Percentiles rank a stretch among this genome's conserved stretches.
These are phyloP conservation scores for Perithous albicinctus DNA, from an alignment of 2,888 invertebrate species.

Conservation along the genomic window DNA sequence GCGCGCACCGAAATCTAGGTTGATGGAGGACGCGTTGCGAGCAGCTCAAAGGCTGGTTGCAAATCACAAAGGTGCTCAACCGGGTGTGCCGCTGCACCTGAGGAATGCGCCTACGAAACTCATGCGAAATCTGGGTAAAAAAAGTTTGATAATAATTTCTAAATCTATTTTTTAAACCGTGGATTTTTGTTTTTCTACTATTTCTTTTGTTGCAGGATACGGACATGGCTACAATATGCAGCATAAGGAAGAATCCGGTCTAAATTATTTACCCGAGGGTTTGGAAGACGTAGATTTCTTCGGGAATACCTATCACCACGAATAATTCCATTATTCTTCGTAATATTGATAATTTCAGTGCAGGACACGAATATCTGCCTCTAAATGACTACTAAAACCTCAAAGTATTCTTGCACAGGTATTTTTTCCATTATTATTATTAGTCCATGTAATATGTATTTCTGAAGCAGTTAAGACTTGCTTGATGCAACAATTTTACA, in stretches of 20 bases:
- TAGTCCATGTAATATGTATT: background rate
- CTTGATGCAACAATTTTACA: background rate
- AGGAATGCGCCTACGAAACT: slow-evolving; percentile 92
- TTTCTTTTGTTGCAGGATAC: slow-evolving; percentile 86
- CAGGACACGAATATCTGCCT: slow-evolving; percentile 45
- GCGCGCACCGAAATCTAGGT: slow-evolving; percentile 90
- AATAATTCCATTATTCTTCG: slow-evolving; percentile 7
- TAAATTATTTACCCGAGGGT: slow-evolving; percentile 89
- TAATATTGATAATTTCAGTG: slow-evolving; percentile 50
- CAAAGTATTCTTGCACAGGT: background rate
- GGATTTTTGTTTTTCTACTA: background rate
- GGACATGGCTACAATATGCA: slow-evolving; percentile 87
- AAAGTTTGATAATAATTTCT: too few relatives aligned
- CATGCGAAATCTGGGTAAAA: slow-evolving; percentile 90
- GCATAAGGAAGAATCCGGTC: slow-evolving; percentile 86
- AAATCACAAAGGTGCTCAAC: slow-evolving; percentile 89
- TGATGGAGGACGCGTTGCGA: slow-evolving; percentile 86
- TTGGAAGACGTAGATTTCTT: slow-evolving; percentile 88
- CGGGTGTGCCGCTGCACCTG: slow-evolving; percentile 91
- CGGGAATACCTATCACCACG: slow-evolving; percentile 47
- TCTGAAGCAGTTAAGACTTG: background rate
- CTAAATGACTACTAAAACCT: background rate
- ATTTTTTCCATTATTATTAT: slow-evolving; percentile 12
- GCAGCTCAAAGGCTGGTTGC: slow-evolving; percentile 87
- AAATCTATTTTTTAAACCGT: background rate